Percentiles rank a stretch among this genome's conserved stretches.
These are phyloP conservation scores for Nothobranchius furzeri DNA, from an alignment of 2,113 vertebrate species.

Conservation along the genomic window DNA sequence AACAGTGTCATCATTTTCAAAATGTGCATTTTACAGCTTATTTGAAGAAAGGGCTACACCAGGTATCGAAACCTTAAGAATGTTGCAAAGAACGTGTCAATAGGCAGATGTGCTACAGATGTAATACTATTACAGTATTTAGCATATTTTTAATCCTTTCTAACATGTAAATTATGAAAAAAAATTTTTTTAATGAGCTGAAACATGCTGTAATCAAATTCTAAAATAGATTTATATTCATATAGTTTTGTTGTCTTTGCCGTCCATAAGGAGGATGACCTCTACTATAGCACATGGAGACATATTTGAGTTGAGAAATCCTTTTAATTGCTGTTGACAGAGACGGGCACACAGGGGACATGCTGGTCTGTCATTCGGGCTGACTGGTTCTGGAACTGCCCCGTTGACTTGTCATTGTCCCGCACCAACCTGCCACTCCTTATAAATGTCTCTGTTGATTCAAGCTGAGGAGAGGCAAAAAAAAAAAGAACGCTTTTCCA, in stretches of 20 bases:
- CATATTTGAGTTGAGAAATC: constrained; percentile 36
- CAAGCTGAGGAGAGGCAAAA: constrained; percentile 20
- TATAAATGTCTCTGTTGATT: constrained; percentile 45
- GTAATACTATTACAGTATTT: too few species aligned
- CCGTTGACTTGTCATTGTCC: constrained; percentile 57
- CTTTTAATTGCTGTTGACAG: constrained; percentile 53
- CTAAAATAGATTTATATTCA: background rate
- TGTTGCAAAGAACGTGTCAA: too few species aligned
- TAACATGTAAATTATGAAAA: too few species aligned
- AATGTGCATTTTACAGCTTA: too few species aligned
- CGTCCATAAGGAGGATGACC: background rate
- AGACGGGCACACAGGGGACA: constrained; percentile 5
- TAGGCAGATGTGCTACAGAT: too few species aligned
- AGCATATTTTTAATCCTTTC: too few species aligned
- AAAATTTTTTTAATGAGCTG: too few species aligned
- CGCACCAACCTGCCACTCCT: constrained; percentile 45
- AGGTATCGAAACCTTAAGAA: too few species aligned
- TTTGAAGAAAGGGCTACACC: too few species aligned
- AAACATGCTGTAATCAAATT: too few species aligned
- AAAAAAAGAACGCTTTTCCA: constrained; percentile 22
- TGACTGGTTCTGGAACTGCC: constrained; percentile 23
- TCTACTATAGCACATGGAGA: constrained; percentile 20
- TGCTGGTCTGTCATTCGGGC: constrained; percentile 26
- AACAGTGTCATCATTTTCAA: too few species aligned
- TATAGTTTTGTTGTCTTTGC: background rate